A percentile compares a stretch with the other conserved stretches of the same genome.
These are phyloP conservation scores for Sipha maydis DNA, from an alignment of 2,888 invertebrate genomes.

Conservation along the genomic window DNA sequence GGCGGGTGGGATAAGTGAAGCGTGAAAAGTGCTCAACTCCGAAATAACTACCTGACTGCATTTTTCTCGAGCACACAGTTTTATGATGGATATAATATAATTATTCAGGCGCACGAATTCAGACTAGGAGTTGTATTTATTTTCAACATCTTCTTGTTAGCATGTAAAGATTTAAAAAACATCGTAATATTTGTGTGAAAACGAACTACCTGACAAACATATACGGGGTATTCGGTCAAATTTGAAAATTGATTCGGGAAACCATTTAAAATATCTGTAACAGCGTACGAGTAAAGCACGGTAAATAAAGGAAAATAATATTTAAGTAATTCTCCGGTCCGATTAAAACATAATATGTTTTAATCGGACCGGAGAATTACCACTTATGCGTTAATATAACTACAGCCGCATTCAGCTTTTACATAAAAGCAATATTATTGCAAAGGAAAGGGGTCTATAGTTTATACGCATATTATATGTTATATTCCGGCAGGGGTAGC, in stretches of 20 bases:
- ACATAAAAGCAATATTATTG: slow-evolving; percentile 4
- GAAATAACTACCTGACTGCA: neutral
- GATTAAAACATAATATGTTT: no score
- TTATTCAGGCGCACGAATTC: neutral
- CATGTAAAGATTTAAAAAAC: neutral
- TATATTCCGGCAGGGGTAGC: no score
- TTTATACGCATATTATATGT: no score
- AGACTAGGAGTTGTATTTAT: neutral
- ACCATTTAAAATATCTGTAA: neutral
- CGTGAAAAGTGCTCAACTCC: neutral
- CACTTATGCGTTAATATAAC: neutral
- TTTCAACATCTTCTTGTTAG: neutral
- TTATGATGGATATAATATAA: neutral
- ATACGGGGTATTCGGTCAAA: neutral
- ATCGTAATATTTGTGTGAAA: neutral
- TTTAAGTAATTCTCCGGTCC: no score
- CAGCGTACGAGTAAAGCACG: neutral
- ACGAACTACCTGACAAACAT: neutral
- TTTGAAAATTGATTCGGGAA: neutral
- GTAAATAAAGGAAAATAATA: neutral
- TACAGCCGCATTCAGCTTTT: neutral
- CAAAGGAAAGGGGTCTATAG: neutral
- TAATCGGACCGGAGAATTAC: neutral
- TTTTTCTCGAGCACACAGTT: neutral
- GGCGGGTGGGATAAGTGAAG: neutral